These are phyloP conservation scores for Arrhopalites spinosus DNA, from an alignment of 2,888 invertebrate species.

Conservation along the genomic window DNA sequence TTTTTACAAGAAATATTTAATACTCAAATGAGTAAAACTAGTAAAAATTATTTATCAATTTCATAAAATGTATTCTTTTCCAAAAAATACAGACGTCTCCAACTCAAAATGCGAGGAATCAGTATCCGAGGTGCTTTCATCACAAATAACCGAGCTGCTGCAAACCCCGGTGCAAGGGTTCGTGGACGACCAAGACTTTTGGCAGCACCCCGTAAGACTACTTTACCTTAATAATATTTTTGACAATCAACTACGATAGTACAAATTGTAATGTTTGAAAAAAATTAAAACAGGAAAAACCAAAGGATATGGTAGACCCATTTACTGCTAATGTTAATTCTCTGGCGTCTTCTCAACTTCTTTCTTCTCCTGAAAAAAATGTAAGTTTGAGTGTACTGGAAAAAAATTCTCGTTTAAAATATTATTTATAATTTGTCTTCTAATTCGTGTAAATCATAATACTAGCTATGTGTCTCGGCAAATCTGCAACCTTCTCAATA, in stretches of 20 bases:
- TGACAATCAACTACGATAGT: no score
- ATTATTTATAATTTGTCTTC: background rate
- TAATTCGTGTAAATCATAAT: background rate
- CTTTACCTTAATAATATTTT: no score
- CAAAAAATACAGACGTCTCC: no score
- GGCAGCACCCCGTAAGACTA: slow-evolving; percentile 42
- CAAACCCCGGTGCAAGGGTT: slow-evolving; percentile 10
- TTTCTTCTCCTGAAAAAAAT: slow-evolving; percentile 72
- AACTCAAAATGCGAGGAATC: slow-evolving; percentile 55
- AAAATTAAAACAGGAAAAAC: slow-evolving; percentile 14
- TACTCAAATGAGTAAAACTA: no score
- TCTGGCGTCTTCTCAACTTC: slow-evolving; percentile 62
- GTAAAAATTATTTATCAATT: no score
- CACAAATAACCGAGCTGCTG: slow-evolving; percentile 41
- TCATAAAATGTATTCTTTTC: no score
- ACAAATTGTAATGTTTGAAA: no score
- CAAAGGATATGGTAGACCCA: slow-evolving; percentile 55
- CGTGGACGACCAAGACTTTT: slow-evolving; percentile 31
- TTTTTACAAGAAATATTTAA: no score
- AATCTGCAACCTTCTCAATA: slow-evolving; percentile 67
- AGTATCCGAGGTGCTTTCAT: slow-evolving; percentile 53
- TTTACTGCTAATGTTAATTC: slow-evolving; percentile 52
- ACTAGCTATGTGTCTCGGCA: slow-evolving; percentile 47
- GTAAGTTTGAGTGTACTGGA: slow-evolving; percentile 58
- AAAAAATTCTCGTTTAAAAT: no score